Conservation (phyloP, 2,113 vertebrate species). For the Corynorhinus townsendii region DNA sequence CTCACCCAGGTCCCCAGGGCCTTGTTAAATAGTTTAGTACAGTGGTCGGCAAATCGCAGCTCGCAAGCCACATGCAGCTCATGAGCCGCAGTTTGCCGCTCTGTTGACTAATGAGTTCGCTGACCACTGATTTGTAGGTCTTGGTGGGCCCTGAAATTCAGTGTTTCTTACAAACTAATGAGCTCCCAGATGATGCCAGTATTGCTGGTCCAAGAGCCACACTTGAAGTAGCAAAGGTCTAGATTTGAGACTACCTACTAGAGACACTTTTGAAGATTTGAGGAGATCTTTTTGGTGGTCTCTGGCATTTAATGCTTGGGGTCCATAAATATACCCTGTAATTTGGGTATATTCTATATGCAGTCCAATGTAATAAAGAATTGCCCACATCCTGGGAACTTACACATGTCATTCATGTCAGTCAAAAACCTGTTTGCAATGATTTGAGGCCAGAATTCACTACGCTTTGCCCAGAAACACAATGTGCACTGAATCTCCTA, state of each 20-base stretch:
- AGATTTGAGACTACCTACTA: background rate
- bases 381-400: background rate
- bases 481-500: background rate
- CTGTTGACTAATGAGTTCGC: too few species aligned
- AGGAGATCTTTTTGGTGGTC: background rate
- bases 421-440: background rate
- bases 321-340: background rate
- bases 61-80: too few species aligned
- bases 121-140: too few species aligned
- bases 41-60: too few species aligned
- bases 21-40: background rate
- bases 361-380: background rate
- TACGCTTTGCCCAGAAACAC: background rate
- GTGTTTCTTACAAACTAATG: background rate
- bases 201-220: background rate
- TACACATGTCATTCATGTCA: accelerated
- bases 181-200: background rate
- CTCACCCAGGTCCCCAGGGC: background rate
- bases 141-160: background rate
- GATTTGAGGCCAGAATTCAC: background rate
- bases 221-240: background rate
- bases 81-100: too few species aligned
- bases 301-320: background rate
- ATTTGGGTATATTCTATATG: background rate
- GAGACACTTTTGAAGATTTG: background rate